A percentile compares a stretch with the other conserved stretches of the same genome.
Evolutionary conservation across 2,113 vertebrate species (phyloP).

Genomic region (Andinoacara biseriatus): DNA sequence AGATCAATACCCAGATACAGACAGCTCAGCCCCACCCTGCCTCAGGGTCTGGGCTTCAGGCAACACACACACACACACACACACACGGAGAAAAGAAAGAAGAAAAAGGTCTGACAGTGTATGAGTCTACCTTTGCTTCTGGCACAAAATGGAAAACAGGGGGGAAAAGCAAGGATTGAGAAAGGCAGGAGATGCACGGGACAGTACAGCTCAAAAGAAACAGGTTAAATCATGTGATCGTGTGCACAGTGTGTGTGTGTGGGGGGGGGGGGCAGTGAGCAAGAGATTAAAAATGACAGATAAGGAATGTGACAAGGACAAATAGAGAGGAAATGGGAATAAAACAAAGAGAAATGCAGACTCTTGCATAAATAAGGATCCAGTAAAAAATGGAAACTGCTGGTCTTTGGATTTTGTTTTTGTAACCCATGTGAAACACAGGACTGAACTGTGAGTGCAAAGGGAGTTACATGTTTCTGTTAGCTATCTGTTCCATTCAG

Average conservation of each 20-base stretch:
- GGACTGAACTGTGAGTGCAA: no score
- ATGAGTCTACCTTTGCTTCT: constrained; percentile 12
- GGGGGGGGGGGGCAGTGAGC: background rate
- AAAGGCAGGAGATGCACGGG: constrained; percentile 1
- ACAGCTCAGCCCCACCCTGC: constrained; percentile 36
- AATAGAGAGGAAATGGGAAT: background rate
- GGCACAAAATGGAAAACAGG: background rate
- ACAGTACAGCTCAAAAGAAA: background rate
- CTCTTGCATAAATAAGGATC: constrained; percentile 26
- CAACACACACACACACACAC: background rate
- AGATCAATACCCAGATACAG: constrained; percentile 69
- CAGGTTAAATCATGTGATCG: constrained; percentile 15
- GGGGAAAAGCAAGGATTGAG: background rate
- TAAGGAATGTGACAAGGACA: constrained; percentile 60
- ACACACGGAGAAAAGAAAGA: no score
- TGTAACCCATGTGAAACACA: no score
- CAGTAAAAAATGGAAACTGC: constrained; percentile 37
- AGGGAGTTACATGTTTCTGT: no score
- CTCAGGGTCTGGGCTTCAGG: constrained; percentile 9
- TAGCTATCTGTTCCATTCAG: background rate
- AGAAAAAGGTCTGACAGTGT: background rate
- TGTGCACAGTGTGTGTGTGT: background rate
- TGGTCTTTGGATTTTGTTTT: constrained; percentile 34
- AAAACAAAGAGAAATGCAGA: constrained; percentile 12
- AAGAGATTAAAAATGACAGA: constrained; percentile 48